Base-by-base conservation (phyloP, 2,797 vertebrate species). In the Rhinophrynus dorsalis region DNA sequence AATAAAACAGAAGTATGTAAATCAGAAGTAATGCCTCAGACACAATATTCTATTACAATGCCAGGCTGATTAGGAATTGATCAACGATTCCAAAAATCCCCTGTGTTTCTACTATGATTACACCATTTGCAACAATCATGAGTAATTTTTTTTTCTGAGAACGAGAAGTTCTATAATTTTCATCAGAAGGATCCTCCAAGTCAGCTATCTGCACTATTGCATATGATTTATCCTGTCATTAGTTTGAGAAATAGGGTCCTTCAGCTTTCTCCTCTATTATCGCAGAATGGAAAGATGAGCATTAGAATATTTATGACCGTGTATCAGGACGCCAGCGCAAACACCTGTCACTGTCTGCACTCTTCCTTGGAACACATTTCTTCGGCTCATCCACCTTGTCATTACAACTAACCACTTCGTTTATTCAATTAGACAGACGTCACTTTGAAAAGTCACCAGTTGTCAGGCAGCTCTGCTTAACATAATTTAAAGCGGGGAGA, bases 211-310 rank as follows among this genome's bases (percentile, higher is more conserved):
- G 72, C 77, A 85, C 86, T 85, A 80, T 74, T 80, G 67, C 76
- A 74, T 63, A 87, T 92, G 91, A 94, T 93, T 91, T 90, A 94
- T 91, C 92, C 90, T 79, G 81, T 88, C 90, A 91, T 93, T 89
- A 92, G 86, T 77, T 80, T 89, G 91, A 95, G 88, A 83, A 86
- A 94, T 89, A 75, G 86, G n/a, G 82, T 84, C 87, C 87, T 92
- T 92, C 87, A 82, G 81, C 86, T 84, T 79, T 90, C 87, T 90
- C 84, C 84, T 85, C 89, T 87, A 87, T 90, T 91, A 90, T 85
- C 83, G 85, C 80, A 79, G 86, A 86, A 85, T 63, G 81, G 81
- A 83, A 91, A 84, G 86, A 90, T 68, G 82, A 87, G 88, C 83
- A 83, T 89, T 84, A 79, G 83, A 85, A 83, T 88, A 81, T 91